phyloP scores from a whole-genome alignment of 2,797 vertebrate genomes.

The Xenopus petersii region DNA sequence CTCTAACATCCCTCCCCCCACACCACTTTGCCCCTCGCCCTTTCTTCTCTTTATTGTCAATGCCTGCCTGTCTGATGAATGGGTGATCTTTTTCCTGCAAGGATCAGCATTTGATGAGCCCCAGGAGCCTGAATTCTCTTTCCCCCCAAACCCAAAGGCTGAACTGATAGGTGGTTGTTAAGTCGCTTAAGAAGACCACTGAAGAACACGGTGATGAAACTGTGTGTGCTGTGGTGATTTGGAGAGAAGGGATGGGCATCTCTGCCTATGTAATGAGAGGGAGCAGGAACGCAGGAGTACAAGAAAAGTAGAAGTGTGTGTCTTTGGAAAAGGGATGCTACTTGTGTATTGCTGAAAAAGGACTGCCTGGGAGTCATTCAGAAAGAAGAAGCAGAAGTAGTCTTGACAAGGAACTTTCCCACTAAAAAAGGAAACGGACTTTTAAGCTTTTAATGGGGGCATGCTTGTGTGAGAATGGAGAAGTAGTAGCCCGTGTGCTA shows the following conservation, averaged over 20 bases:
- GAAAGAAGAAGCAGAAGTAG: slow-evolving; percentile 40
- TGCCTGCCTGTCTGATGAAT: slow-evolving; percentile 42
- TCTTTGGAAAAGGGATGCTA: slow-evolving; percentile 29
- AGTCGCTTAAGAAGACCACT: slow-evolving; percentile 35
- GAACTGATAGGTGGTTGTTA: slow-evolving; percentile 42
- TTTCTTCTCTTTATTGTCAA: slow-evolving; percentile 21
- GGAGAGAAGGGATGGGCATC: slow-evolving; percentile 24
- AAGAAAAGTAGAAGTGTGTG: slow-evolving; percentile 30
- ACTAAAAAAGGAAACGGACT: slow-evolving; percentile 16
- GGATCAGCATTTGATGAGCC: slow-evolving; percentile 27
- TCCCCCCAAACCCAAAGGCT: background rate
- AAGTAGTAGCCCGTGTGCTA: slow-evolving; percentile 26
- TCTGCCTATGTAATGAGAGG: slow-evolving; percentile 10
- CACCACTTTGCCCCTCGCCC: slow-evolving; percentile 25
- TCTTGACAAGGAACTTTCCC: slow-evolving; percentile 33
- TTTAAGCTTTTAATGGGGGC: slow-evolving; percentile 4
- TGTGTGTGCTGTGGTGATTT: slow-evolving; percentile 7
- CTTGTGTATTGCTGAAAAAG: slow-evolving; percentile 23
- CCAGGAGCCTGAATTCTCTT: slow-evolving; percentile 18
- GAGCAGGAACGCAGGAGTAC: slow-evolving; percentile 14
- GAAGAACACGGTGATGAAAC: slow-evolving; percentile 40
- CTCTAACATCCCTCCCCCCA: slow-evolving; percentile 28
- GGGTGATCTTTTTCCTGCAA: slow-evolving; percentile 24
- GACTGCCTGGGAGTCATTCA: slow-evolving; percentile 17
- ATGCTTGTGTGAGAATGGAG: background rate